Conservation (phyloP, 2,797 vertebrate genomes). For the Varecia variegata region DNA sequence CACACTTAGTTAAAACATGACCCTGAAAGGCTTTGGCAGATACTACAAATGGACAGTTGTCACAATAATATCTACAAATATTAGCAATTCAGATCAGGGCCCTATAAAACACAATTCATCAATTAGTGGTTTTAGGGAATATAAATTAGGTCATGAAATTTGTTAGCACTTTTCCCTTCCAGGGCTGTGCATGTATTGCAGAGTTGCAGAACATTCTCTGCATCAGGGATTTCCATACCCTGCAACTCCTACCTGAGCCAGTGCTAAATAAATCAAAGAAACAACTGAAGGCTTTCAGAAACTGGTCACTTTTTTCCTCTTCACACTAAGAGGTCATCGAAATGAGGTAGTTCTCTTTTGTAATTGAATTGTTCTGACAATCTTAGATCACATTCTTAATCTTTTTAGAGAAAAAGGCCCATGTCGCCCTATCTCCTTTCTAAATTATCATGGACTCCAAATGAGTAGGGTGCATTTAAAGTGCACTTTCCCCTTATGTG, state of each 20-base stretch:
- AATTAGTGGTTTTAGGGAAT: neutral
- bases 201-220: neutral
- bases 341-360: neutral
- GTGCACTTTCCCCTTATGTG: neutral
- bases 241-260: neutral
- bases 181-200: neutral
- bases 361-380: neutral
- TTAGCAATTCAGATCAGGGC: neutral
- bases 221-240: neutral
- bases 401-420: neutral
- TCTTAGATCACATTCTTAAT: neutral
- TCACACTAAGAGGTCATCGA: neutral
- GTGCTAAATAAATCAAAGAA: neutral
- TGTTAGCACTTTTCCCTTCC: neutral
- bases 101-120: neutral
- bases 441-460: neutral
- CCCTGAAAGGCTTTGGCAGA: neutral
- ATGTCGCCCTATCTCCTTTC: neutral
- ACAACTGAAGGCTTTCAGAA: neutral
- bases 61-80: slow-evolving; percentile 17
- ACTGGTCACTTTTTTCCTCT: neutral
- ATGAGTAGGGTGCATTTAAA: neutral
- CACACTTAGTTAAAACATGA: neutral
- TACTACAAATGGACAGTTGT: neutral
- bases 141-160: neutral